Base-by-base conservation (phyloP, 2,113 vertebrate genomes). In the Scopus umbretta region DNA sequence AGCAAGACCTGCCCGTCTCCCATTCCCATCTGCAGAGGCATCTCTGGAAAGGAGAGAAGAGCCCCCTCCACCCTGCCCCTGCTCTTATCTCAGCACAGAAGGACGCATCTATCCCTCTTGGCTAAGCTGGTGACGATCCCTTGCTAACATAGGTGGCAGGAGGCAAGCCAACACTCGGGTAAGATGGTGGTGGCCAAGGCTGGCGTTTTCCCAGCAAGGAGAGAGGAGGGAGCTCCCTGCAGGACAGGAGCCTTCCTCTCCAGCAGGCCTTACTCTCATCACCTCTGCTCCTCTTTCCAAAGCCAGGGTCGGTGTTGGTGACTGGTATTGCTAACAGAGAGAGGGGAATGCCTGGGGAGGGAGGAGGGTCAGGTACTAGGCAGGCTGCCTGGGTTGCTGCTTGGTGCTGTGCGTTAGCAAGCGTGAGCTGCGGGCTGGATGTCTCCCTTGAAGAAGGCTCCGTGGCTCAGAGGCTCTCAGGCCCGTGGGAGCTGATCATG, bases 371-470 rank as follows among this genome's bases (percentile, higher is more conserved):
- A 93, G 97, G 96, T 91, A 66, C 91, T 53, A 58, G 86, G 94
- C 90, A 74, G 94, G 95, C 95, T 96, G 97, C 93, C 96, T 66
- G 95, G 66, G 92, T 80, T 40, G 5, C 56, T 82, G 96, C 55
- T 86, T 50, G 91, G 96, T 74, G 96, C 91, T 73, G 85, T 90
- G 94, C 50, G 7, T 86, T 83, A 95, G 97, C 96, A 82, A 95
- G 97, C 80, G 26, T 70, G 80, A 88, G 95, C 95, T 97, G 89
- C 2, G n/a, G 94, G 71, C 86, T 63, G 80, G 80, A 65, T 14
- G 80, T 90, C 83, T 96, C 88, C 95, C 91, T 78, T 17, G 88
- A 7, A 73, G 88, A 74, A 86, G 94, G 94, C 92, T 92, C 92
- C n/a, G 2, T 80, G 95, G 95, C 95, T 86, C 79, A 32, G 89